Evolutionary conservation across 2,113 vertebrate genomes (phyloP).

Genomic region (Aythya baeri): DNA sequence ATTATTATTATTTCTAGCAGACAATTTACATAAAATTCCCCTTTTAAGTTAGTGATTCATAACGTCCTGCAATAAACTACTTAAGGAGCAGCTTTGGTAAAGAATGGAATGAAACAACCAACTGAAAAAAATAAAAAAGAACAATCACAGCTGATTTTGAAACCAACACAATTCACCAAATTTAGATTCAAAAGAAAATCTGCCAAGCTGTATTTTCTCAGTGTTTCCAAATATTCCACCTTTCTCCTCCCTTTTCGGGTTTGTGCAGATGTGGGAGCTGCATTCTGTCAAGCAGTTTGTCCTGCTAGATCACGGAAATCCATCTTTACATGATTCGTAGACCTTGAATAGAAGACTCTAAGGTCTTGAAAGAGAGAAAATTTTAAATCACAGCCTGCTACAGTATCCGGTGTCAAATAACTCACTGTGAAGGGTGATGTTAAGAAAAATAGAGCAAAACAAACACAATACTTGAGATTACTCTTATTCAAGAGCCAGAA

Average conservation of each 20-base stretch:
- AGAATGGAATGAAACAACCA: slow-evolving; percentile 82
- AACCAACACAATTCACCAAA: slow-evolving; percentile 76
- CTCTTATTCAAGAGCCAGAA: not conserved
- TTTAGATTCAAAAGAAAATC: slow-evolving; percentile 59
- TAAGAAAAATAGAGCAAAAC: not conserved
- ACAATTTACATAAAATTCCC: slow-evolving; percentile 84
- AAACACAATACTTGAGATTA: not conserved
- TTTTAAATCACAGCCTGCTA: not conserved
- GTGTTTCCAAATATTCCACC: slow-evolving; percentile 74
- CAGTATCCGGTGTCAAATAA: not conserved
- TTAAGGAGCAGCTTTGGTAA: slow-evolving; percentile 88
- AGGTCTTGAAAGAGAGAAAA: slow-evolving; percentile 80
- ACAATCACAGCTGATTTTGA: slow-evolving; percentile 76
- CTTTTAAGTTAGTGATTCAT: slow-evolving; percentile 86
- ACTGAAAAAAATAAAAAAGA: slow-evolving; percentile 54
- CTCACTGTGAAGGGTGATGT: not conserved
- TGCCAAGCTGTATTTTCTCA: slow-evolving; percentile 72
- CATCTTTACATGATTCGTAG: slow-evolving; percentile 95
- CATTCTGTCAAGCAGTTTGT: slow-evolving; percentile 52
- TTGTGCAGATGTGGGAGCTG: slow-evolving; percentile 61
- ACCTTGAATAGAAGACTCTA: slow-evolving; percentile 97
- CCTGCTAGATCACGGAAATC: slow-evolving; percentile 72
- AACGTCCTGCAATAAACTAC: slow-evolving; percentile 81
- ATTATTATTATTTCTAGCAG: slow-evolving; percentile 80
- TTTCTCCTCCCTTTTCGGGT: slow-evolving; percentile 68